Base-by-base conservation (phyloP, 92 coral and sea anemone species). In the Zoanthus sansibaricus region DNA sequence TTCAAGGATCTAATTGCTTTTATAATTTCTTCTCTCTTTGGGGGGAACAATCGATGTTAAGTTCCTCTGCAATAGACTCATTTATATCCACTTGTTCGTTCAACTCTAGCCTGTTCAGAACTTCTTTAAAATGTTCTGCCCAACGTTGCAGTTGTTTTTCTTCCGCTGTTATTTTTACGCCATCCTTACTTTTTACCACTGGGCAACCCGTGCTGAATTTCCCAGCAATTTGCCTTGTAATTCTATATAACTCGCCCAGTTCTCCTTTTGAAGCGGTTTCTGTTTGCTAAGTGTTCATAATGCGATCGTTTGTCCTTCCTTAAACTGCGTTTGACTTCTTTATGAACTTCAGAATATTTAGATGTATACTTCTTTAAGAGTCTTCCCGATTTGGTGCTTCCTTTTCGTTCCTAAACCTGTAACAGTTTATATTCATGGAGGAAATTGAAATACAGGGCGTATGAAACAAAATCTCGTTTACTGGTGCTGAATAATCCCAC, bases 381-480 rank as follows among this genome's bases (percentile, higher is more conserved):
- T 51, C 84, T 79, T 79, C 37, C 47, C 44, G 72, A 51, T 79
- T 79, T 79, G 33, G 84, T 79, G 37, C 20, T 7, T 20, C 33
- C 48, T 55, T 54, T 54, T 21, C 44, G 32, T 45, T 78, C 48
- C 66, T n/a, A n/a, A n/a, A n/a, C n/a, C n/a, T n/a, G n/a, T n/a
- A n/a, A n/a, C n/a, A n/a, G n/a, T n/a, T n/a, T n/a, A n/a, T n/a
- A n/a, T n/a, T n/a, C n/a, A n/a, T n/a, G n/a, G n/a, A n/a, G n/a
- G n/a, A n/a, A n/a, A n/a, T n/a, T n/a, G n/a, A n/a, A n/a, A n/a
- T n/a, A n/a, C n/a, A n/a, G n/a, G n/a, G n/a, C n/a, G n/a, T n/a
- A n/a, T n/a, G n/a, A n/a, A n/a, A n/a, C n/a, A n/a, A n/a, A n/a
- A n/a, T n/a, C n/a, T n/a, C n/a, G n/a, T n/a, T n/a, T n/a, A n/a